phyloP scores from a whole-genome alignment of 2,113 vertebrate genomes.

The Poicephalus meyeri region DNA sequence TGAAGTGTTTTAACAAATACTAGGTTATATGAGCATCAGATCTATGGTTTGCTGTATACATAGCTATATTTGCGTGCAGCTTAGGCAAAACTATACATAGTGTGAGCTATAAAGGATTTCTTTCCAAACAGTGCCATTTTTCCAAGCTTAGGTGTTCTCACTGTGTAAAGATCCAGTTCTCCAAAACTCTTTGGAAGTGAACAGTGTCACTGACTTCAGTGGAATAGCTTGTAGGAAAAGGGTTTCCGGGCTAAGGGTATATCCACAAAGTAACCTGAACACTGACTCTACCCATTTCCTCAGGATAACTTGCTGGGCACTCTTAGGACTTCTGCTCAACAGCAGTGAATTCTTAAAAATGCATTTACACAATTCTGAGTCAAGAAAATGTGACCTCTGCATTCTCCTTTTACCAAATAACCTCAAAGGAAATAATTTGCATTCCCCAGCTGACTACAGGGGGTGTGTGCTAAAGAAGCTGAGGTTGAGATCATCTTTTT shows the following conservation, averaged over 20 bases:
- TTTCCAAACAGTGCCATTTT: not conserved
- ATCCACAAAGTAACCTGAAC: not conserved
- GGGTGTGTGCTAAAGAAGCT: not conserved
- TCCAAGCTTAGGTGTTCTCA: not conserved
- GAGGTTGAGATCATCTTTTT: not conserved
- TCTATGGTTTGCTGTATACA: not conserved
- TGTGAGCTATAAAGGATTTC: not conserved
- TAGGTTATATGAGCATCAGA: not conserved
- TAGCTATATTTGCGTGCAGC: not conserved
- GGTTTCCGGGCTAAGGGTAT: not conserved
- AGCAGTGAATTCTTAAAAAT: not conserved
- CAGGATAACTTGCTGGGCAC: not conserved
- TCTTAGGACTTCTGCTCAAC: not conserved
- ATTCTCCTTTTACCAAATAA: not conserved
- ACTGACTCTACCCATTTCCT: not conserved
- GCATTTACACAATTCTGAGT: not conserved
- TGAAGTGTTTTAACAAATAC: not conserved
- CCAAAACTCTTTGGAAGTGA: not conserved
- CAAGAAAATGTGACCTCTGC: not conserved
- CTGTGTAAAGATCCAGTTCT: not conserved
- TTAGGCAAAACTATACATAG: not conserved
- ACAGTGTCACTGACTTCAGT: not conserved
- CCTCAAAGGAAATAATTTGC: conserved; percentile 42
- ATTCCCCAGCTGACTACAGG: not conserved
- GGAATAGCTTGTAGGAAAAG: not conserved